These are phyloP conservation scores for Drosophila repletoides DNA, from an alignment of 1,140 invertebrate species.

Conservation along the genomic window DNA sequence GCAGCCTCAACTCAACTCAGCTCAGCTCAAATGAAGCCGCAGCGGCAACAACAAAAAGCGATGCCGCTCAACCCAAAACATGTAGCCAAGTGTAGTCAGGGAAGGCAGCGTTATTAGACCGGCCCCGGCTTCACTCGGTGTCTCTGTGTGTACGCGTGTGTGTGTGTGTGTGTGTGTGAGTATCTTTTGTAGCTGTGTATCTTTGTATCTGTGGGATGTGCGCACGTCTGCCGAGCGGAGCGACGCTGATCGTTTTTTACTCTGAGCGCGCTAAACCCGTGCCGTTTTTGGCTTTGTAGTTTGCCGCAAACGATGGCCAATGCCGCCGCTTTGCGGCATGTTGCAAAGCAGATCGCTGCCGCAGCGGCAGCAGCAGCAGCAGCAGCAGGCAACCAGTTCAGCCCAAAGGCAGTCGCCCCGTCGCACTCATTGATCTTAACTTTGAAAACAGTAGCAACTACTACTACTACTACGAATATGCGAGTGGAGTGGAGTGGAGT, in stretches of 20 bases:
- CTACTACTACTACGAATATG: slow-evolving; percentile 37
- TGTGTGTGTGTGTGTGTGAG: slow-evolving; percentile 14
- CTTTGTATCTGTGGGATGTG: slow-evolving; percentile 53
- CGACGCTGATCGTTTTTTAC: slow-evolving; percentile 75
- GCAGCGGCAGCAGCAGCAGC: neutral
- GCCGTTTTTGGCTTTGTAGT: slow-evolving; percentile 81
- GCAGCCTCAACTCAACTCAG: slow-evolving; percentile 77
- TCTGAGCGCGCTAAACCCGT: slow-evolving; percentile 82
- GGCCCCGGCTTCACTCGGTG: slow-evolving; percentile 25
- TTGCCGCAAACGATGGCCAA: slow-evolving; percentile 58
- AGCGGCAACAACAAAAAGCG: slow-evolving; percentile 54
- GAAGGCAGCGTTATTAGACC: slow-evolving; percentile 67
- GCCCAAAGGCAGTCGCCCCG: slow-evolving; percentile 55
- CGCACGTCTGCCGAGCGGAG: slow-evolving; percentile 63
- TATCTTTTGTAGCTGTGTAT: slow-evolving; percentile 36
- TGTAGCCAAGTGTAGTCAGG: slow-evolving; percentile 55
- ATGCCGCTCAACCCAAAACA: slow-evolving; percentile 64
- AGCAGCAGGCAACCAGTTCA: slow-evolving; percentile 37
- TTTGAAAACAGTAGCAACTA: slow-evolving; percentile 81
- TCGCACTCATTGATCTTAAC: slow-evolving; percentile 80
- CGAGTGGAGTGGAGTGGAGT: too few species aligned
- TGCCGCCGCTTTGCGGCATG: slow-evolving; percentile 68
- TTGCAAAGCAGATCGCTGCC: slow-evolving; percentile 72
- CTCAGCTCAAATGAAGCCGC: slow-evolving; percentile 8
- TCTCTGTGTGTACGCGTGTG: slow-evolving; percentile 16